phyloP scores from a whole-genome alignment of 2,888 invertebrate genomes.

The Drosophila kokeensis region DNA sequence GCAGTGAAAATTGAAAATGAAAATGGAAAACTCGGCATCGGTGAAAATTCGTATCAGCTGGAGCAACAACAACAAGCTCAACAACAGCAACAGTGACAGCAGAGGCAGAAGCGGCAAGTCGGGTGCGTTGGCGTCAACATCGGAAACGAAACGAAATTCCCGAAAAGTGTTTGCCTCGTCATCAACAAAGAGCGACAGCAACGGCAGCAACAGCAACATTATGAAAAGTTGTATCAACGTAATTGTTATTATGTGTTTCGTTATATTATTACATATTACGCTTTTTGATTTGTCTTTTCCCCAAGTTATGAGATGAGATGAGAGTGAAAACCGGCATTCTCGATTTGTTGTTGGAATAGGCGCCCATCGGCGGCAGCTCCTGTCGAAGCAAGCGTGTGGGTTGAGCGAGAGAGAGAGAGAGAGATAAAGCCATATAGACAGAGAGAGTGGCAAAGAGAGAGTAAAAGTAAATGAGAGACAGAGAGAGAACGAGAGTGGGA shows the following conservation, averaged over 20 bases:
- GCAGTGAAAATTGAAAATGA: constrained; percentile 83
- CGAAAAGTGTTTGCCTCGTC: constrained; percentile 67
- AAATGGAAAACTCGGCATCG: constrained; percentile 77
- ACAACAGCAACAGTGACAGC: constrained; percentile 10
- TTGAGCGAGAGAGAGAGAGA: constrained; percentile 3
- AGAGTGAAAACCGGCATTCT: constrained; percentile 59
- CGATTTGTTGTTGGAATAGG: constrained; percentile 49
- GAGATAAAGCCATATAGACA: not conserved
- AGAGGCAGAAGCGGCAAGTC: constrained; percentile 60
- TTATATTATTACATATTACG: constrained; percentile 35
- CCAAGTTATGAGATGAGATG: constrained; percentile 27
- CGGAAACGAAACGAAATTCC: constrained; percentile 61
- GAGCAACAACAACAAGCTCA: constrained; percentile 6
- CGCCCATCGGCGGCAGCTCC: constrained; percentile 26
- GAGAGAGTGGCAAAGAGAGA: not conserved
- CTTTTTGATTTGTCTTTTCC: constrained; percentile 21
- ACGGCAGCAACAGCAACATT: not conserved
- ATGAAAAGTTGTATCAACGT: constrained; percentile 35
- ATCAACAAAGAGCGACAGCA: constrained; percentile 19
- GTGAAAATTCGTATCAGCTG: constrained; percentile 64
- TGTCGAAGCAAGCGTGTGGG: constrained; percentile 47
- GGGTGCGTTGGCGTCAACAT: constrained; percentile 71
- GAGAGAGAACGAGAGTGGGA: not conserved
- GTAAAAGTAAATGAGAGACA: too few relatives aligned
- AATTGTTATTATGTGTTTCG: constrained; percentile 54